A percentile compares a stretch with the other conserved stretches of the same genome.
These are phyloP conservation scores for Sarcophaga variegata DNA, from an alignment of 2,888 invertebrate species.

Conservation along the genomic window DNA sequence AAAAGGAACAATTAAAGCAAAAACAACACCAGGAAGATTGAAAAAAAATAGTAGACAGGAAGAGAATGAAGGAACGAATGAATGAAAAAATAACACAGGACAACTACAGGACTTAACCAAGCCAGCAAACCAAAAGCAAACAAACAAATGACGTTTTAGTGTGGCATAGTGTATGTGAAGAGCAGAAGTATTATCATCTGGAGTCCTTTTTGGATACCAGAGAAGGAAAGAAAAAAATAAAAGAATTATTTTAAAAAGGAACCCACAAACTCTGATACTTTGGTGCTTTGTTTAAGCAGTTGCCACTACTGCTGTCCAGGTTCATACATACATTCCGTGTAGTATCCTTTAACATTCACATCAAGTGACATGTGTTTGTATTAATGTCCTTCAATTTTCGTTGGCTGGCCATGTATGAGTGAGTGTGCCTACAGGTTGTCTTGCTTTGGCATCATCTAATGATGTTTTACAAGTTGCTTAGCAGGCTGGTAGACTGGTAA, in stretches of 20 bases:
- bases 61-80: background rate
- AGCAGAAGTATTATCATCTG: slow-evolving; percentile 30
- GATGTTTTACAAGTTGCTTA: slow-evolving; percentile 45
- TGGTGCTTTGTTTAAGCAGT: slow-evolving; percentile 37
- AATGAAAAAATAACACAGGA: slow-evolving; percentile 5
- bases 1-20: background rate
- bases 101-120: slow-evolving; percentile 16
- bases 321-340: background rate
- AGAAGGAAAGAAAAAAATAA: background rate
- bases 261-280: slow-evolving; percentile 23
- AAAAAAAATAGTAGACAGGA: slow-evolving; percentile 10
- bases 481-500: background rate
- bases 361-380: slow-evolving; percentile 59
- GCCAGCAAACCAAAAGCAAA: background rate
- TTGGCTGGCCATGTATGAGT: slow-evolving; percentile 9
- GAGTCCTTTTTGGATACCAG: slow-evolving; percentile 18
- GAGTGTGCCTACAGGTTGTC: background rate
- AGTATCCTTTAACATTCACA: slow-evolving; percentile 23
- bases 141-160: background rate
- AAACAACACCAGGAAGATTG: background rate
- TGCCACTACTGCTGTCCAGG: slow-evolving; percentile 10
- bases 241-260: slow-evolving; percentile 34
- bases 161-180: background rate
- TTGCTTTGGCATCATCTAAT: slow-evolving; percentile 33
- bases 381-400: slow-evolving; percentile 50